phyloP scores from a whole-genome alignment of 2,113 vertebrate genomes.

The Pterocles burchelli region DNA sequence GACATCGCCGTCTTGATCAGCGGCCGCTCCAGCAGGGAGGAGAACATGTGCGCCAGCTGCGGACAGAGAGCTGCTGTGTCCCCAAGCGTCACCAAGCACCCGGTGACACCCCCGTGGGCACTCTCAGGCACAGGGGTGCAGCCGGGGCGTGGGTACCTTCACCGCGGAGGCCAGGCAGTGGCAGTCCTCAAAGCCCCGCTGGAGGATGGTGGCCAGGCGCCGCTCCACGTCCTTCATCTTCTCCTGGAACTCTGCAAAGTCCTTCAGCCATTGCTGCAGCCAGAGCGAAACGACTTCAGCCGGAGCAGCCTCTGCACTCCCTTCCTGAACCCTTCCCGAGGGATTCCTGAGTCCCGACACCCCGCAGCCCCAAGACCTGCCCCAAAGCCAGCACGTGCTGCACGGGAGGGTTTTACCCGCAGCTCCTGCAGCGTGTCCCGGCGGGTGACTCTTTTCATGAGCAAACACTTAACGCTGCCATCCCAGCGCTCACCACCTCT shows the following conservation, averaged over 20 bases:
- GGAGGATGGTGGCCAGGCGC: slow-evolving; percentile 75
- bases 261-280: slow-evolving; percentile 66
- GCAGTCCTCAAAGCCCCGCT: slow-evolving; percentile 74
- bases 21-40: slow-evolving; percentile 73
- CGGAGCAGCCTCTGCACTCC: fast-evolving
- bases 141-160: slow-evolving; percentile 59
- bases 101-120: fast-evolving
- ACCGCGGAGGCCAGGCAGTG: slow-evolving; percentile 47
- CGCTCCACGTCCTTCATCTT: slow-evolving; percentile 75
- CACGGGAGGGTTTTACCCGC: fast-evolving
- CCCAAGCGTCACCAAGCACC: background rate
- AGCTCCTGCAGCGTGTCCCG: background rate
- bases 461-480: background rate
- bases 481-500: slow-evolving; percentile 63
- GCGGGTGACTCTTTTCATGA: background rate
- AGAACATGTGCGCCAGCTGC: slow-evolving; percentile 82
- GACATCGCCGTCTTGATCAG: slow-evolving; percentile 67
- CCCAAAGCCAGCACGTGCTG: fast-evolving
- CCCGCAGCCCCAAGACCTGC: fast-evolving
- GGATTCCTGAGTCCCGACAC: too few species aligned
- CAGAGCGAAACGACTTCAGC: background rate
- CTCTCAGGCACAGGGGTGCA: fast-evolving
- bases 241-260: slow-evolving; percentile 73
- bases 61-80: background rate
- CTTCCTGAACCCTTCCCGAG: background rate